phyloP scores from a whole-genome alignment of 64 coral and sea anemone species.

The Pocillopora verrucosa region DNA sequence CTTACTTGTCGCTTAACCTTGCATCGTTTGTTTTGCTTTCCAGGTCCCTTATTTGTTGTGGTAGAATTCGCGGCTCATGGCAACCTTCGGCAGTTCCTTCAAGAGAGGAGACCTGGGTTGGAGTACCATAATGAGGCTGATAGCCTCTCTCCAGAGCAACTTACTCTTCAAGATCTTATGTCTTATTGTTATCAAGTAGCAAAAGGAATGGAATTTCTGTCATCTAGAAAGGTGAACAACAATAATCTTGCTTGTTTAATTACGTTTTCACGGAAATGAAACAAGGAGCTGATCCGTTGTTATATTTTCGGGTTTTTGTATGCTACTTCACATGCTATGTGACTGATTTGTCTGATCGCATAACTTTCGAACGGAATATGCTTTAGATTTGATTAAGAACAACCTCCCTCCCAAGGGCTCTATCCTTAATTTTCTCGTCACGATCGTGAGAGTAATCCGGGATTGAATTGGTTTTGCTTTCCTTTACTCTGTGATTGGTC shows the following conservation, averaged over 20 bases:
- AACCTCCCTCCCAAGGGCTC: no score
- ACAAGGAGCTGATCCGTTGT: no score
- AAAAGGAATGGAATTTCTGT: slow-evolving; percentile 90
- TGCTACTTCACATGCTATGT: no score
- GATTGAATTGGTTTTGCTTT: no score
- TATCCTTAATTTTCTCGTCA: no score
- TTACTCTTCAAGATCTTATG: slow-evolving; percentile 76
- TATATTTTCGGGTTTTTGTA: no score
- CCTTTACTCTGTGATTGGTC: no score
- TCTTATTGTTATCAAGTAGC: slow-evolving; percentile 90
- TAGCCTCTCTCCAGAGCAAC: slow-evolving; percentile 47
- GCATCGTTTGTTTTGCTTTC: background rate
- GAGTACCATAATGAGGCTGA: slow-evolving; percentile 55
- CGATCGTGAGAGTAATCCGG: no score
- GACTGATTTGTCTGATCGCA: no score
- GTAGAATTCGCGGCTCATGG: slow-evolving; percentile 95
- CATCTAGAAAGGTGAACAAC: slow-evolving; percentile 75
- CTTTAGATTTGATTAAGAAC: no score
- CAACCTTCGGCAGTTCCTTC: slow-evolving; percentile 82
- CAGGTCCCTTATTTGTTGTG: slow-evolving; percentile 91
- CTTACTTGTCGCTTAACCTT: background rate
- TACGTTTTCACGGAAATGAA: no score
- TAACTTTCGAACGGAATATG: no score
- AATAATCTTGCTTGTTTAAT: background rate
- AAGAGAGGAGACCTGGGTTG: slow-evolving; percentile 74